Evolutionary conservation across 2,888 invertebrate genomes (phyloP), one percentile per base, ranked within the genome.

Genomic region (Eristalis intricaria): DNA sequence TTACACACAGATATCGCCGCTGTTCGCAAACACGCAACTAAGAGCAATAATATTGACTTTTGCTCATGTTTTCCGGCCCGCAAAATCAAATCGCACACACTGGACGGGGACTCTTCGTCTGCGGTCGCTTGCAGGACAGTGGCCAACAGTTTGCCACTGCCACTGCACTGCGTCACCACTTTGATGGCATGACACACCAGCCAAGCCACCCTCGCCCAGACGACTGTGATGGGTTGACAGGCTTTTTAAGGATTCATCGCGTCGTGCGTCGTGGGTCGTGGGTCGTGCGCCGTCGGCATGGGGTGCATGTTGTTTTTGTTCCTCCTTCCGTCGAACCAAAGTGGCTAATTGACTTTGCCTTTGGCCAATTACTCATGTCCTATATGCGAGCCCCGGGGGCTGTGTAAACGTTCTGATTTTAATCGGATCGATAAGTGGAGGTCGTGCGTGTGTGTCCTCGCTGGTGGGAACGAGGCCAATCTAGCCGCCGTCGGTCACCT

Each of bases 331-430:
- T 74, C 61, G 61, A 19, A 74, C 71, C 26, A 69, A 74, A 86
- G 78, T 70, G 75, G 82, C 65, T 86, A 86, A 86, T 86, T 86
- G 81, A 86, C 66, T 79, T 86, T 82, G 70, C 82, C 78, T 78
- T 82, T 71, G 71, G 82, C 58, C 78, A 86, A 82, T 86, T 85
- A 85, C 71, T 68, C 80, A 56, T 85, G 80, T 73, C 84, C 79
- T 60, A 26, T 22, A 63, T 60, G 66, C 11, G 68, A 58, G 29
- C 32, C 32, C 32, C 15, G 63, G n/a, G 61, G 61, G 23, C 64
- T 35, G 50, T 50, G 58, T 11, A 43, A 69, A 70, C 38, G n/a
- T 23, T 11, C 43, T 75, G 63, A 65, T 75, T 79, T 69, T 23
- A 63, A 76, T 63, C 13, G 65, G 70, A 56, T 71, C 63, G 78